phyloP scores from a whole-genome alignment of 2,797 vertebrate species.

The Pteronotus mesoamericanus region DNA sequence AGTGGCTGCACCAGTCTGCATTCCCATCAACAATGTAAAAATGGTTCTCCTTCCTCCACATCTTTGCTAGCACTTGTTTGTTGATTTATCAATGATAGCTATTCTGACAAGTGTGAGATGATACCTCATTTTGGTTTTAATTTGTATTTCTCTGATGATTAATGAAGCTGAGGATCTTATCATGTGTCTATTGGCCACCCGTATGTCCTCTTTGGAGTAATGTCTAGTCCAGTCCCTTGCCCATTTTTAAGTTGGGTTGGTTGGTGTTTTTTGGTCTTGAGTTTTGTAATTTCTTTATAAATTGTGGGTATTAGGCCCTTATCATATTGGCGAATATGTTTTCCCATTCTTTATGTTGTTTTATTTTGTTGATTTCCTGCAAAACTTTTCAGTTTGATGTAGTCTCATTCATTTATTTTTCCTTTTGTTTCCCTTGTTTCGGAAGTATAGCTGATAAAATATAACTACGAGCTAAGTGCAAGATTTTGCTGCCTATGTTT shows the following conservation, averaged over 20 bases:
- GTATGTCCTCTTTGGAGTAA: neutral
- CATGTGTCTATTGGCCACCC: neutral
- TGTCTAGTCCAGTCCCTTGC: neutral
- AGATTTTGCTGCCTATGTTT: neutral
- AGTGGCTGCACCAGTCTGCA: neutral
- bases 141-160: neutral
- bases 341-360: neutral
- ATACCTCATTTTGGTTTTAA: neutral
- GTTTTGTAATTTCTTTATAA: neutral
- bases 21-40: neutral
- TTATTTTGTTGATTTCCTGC: neutral
- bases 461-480: neutral
- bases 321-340: neutral
- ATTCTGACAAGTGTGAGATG: neutral
- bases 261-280: neutral
- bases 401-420: neutral
- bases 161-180: neutral
- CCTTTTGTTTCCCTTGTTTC: neutral
- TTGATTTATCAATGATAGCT: neutral
- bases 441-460: neutral
- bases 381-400: neutral
- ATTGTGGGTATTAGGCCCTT: neutral
- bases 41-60: neutral
- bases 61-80: neutral
- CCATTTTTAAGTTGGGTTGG: neutral